phyloP scores from a whole-genome alignment of 2,797 vertebrate genomes.

The Heliangelus exortis region DNA sequence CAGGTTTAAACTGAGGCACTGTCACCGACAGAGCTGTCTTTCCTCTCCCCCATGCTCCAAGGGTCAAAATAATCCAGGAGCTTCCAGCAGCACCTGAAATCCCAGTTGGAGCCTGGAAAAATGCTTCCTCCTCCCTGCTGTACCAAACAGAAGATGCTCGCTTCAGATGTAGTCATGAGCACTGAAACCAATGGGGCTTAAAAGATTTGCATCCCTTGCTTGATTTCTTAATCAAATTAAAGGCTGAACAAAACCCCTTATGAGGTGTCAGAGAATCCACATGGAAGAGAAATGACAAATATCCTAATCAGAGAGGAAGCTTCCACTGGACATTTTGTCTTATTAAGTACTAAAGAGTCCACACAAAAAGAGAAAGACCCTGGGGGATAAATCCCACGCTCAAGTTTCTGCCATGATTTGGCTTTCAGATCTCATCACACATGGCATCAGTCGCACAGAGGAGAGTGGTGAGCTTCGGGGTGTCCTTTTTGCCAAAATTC shows the following conservation, averaged over 20 bases:
- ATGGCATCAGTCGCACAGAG: fast-evolving
- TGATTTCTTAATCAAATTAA: conserved; percentile 54
- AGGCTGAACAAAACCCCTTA: neutral
- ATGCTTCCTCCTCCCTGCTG: neutral
- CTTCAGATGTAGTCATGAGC: neutral
- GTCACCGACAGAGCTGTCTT: fast-evolving
- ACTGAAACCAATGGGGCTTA: conserved; percentile 19
- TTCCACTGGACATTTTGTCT: neutral
- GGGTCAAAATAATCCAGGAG: neutral
- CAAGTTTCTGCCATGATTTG: neutral
- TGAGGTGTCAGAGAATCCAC: conserved; percentile 15
- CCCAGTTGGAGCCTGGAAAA: neutral
- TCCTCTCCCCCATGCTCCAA: neutral
- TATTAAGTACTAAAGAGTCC: neutral
- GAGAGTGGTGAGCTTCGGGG: neutral
- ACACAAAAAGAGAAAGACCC: neutral
- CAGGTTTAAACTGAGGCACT: neutral
- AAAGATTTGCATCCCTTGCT: conserved; percentile 41
- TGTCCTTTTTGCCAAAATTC: neutral
- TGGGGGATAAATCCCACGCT: neutral
- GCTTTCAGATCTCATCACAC: fast-evolving
- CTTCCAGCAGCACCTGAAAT: neutral
- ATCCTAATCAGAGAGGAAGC: neutral
- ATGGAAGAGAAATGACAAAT: neutral
- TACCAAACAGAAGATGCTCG: neutral